Percentiles rank a stretch among this genome's conserved stretches.
Evolutionary conservation across 2,113 vertebrate genomes (phyloP).

Genomic region (Sander vitreus): DNA sequence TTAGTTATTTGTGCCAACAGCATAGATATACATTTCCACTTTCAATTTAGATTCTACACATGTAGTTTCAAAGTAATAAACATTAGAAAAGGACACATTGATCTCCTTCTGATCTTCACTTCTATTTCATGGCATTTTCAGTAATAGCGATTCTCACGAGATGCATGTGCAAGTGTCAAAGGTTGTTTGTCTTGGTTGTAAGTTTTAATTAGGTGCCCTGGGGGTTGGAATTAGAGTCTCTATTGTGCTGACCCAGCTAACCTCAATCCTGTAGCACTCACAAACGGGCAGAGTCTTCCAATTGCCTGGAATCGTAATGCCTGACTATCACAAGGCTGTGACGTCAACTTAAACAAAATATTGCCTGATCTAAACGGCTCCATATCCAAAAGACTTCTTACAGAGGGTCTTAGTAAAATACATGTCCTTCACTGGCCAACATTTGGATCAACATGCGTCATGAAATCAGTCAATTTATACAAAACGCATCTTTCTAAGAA

Average conservation of each 20-base stretch:
- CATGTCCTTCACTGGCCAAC: neutral
- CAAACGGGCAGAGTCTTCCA: constrained; percentile 65
- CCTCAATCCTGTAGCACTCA: constrained; percentile 75
- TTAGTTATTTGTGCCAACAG: neutral
- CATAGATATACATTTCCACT: neutral
- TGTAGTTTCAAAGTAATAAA: constrained; percentile 5
- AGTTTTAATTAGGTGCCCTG: constrained; percentile 77
- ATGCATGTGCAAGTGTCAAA: constrained; percentile 51
- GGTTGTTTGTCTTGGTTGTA: constrained; percentile 72
- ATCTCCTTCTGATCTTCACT: constrained; percentile 35
- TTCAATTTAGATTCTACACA: neutral
- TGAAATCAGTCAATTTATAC: neutral
- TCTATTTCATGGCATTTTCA: constrained; percentile 56
- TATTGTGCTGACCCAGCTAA: constrained; percentile 72
- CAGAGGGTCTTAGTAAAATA: neutral
- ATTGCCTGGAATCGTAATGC: constrained; percentile 71
- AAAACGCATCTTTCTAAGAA: constrained; percentile 1
- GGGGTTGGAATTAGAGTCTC: constrained; percentile 70
- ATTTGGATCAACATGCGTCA: neutral
- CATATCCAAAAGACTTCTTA: neutral
- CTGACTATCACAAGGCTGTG: constrained; percentile 34
- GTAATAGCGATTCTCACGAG: constrained; percentile 50
- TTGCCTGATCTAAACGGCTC: constrained; percentile 6
- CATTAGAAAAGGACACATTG: neutral
- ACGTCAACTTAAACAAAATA: constrained; percentile 45